Percentiles rank a stretch among this genome's conserved stretches.
Evolutionary conservation across 2,888 invertebrate species (phyloP).

Genomic region (Schizotus pectinicornis): DNA sequence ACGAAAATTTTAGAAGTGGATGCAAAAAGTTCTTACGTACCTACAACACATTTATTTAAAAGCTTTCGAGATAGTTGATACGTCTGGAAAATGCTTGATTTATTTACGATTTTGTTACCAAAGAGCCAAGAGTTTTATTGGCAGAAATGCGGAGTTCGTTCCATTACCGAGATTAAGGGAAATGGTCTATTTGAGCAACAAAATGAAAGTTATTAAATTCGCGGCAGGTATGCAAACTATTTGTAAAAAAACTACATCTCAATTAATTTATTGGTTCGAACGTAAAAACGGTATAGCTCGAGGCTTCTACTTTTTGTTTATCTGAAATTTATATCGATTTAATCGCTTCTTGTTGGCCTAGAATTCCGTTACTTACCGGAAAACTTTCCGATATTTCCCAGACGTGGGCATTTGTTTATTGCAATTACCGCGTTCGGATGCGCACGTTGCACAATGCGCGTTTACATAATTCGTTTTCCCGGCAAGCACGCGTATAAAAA

Average conservation of each 20-base stretch:
- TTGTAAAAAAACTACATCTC: no score
- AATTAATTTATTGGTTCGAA: neutral
- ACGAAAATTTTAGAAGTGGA: no score
- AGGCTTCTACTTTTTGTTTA: neutral
- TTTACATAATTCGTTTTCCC: no score
- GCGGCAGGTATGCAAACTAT: no score
- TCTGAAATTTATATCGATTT: no score
- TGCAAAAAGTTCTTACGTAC: neutral
- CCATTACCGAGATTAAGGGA: slow-evolving; percentile 21
- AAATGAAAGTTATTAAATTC: slow-evolving; percentile 9
- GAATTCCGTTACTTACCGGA: no score
- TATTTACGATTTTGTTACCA: slow-evolving; percentile 18
- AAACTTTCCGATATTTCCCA: no score
- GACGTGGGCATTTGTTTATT: no score
- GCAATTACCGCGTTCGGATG: no score
- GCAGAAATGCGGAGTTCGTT: slow-evolving; percentile 12
- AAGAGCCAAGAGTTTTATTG: slow-evolving; percentile 18
- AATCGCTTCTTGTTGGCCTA: no score
- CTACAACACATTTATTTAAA: slow-evolving; percentile 7
- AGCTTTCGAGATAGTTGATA: slow-evolving; percentile 2
- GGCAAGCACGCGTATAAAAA: no score
- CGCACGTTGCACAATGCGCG: no score
- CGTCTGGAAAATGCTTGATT: slow-evolving; percentile 1
- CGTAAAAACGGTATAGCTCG: neutral
- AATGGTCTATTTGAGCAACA: slow-evolving; percentile 14